Evolutionary conservation across 2,113 vertebrate genomes (phyloP).

Genomic region (Boulengeromyrus knoepffleri): DNA sequence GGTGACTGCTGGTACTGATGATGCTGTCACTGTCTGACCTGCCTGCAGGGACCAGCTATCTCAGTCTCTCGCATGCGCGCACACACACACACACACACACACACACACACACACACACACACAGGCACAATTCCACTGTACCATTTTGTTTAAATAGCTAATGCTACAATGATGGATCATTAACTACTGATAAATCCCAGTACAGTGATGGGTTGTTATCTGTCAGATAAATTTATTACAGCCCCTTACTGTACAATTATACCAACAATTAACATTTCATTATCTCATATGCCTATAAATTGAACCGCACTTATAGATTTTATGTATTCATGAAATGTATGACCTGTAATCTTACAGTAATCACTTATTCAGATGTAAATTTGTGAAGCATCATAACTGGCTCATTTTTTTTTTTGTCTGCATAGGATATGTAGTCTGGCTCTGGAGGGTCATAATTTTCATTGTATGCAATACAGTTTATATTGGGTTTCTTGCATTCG

Average conservation of each 20-base stretch:
- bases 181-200: not conserved
- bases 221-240: not conserved
- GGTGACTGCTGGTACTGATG: not conserved
- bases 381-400: not conserved
- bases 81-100: not conserved
- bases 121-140: not conserved
- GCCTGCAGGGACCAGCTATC: not conserved
- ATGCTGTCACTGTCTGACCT: not conserved
- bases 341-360: not conserved
- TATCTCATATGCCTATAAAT: not conserved
- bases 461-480: not conserved
- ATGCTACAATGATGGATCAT: not conserved
- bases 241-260: not conserved
- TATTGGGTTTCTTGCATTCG: not conserved
- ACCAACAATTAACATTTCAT: conserved; percentile 1
- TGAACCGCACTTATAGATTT: not conserved
- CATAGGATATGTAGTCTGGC: not conserved
- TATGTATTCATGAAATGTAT: not conserved
- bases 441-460: not conserved
- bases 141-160: not conserved
- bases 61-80: not conserved
- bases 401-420: not conserved
- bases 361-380: not conserved
- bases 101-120: not conserved
- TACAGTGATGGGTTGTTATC: not conserved